Percentiles rank a stretch among this genome's conserved stretches.
phyloP scores from a whole-genome alignment of 2,797 vertebrate genomes.

The Coregonus ussuriensis region DNA sequence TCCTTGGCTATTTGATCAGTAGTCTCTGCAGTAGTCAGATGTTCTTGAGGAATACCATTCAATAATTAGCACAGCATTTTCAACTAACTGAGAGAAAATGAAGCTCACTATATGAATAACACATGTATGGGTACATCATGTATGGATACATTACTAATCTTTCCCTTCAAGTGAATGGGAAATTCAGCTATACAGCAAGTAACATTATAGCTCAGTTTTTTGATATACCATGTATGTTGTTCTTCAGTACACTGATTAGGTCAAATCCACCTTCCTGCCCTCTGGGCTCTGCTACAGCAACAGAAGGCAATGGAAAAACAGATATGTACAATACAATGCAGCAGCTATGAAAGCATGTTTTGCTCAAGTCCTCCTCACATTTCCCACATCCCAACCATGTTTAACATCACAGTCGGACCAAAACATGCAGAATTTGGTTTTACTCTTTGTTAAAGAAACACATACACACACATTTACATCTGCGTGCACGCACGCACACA shows the following conservation, averaged over 20 bases:
- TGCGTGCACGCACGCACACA: not conserved
- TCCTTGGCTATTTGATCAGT: not conserved
- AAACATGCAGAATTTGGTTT: not conserved
- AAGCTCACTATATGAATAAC: not conserved
- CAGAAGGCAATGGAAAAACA: not conserved
- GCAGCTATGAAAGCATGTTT: not conserved
- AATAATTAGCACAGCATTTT: not conserved
- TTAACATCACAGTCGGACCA: too few species aligned
- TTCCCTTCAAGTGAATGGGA: not conserved
- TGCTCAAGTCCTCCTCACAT: too few species aligned
- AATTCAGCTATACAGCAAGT: too few species aligned
- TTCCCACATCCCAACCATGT: not conserved
- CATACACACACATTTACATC: not conserved
- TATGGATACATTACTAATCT: not conserved
- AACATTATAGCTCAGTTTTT: too few species aligned
- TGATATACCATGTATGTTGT: too few species aligned
- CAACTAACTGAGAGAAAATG: not conserved
- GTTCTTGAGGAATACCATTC: not conserved
- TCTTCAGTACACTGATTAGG: not conserved
- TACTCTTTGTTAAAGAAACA: not conserved
- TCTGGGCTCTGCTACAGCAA: not conserved
- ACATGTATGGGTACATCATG: too few species aligned
- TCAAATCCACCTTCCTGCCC: not conserved
- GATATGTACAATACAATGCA: not conserved
- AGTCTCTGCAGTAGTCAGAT: not conserved